Evolutionary conservation across 2,888 invertebrate species (phyloP).

Genomic region (Dasypolia templi): DNA sequence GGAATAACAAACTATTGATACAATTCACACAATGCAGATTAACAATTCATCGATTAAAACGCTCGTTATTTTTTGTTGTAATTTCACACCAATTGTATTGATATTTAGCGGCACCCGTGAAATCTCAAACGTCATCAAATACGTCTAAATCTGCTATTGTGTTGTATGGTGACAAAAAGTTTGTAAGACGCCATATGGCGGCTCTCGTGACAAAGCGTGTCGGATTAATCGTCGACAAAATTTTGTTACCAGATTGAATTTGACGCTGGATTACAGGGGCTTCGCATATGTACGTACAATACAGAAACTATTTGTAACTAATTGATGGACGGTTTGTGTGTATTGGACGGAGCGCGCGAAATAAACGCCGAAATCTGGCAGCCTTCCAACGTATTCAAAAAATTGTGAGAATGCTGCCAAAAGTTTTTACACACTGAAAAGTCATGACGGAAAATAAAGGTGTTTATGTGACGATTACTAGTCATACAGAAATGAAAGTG

Average conservation of each 20-base stretch:
- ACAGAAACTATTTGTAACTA: conserved; percentile 76
- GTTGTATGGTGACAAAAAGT: conserved; percentile 73
- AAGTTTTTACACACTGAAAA: conserved; percentile 39
- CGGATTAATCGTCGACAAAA: conserved; percentile 78
- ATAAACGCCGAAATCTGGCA: conserved; percentile 61
- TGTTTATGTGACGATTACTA: conserved; percentile 35
- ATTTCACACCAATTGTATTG: conserved; percentile 83
- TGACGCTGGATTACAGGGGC: conserved; percentile 69
- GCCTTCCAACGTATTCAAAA: conserved; percentile 58
- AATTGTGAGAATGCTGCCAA: conserved; percentile 58
- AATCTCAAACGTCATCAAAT: conserved; percentile 84
- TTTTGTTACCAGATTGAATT: conserved; percentile 81
- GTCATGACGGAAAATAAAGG: conserved; percentile 55
- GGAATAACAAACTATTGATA: conserved; percentile 61
- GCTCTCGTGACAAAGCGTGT: conserved; percentile 74
- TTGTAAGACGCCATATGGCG: conserved; percentile 88
- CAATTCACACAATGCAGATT: conserved; percentile 64
- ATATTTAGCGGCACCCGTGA: conserved; percentile 76
- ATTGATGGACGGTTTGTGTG: conserved; percentile 76
- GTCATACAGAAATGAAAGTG: conserved; percentile 17
- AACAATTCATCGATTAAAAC: conserved; percentile 75
- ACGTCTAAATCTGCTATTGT: conserved; percentile 82
- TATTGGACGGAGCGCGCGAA: conserved; percentile 55
- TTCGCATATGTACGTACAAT: conserved; percentile 64
- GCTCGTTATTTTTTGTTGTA: conserved; percentile 76